Evolutionary conservation across 2,888 invertebrate genomes (phyloP), one percentile per base, ranked within the genome.

Genomic region (Drosophila merina): DNA sequence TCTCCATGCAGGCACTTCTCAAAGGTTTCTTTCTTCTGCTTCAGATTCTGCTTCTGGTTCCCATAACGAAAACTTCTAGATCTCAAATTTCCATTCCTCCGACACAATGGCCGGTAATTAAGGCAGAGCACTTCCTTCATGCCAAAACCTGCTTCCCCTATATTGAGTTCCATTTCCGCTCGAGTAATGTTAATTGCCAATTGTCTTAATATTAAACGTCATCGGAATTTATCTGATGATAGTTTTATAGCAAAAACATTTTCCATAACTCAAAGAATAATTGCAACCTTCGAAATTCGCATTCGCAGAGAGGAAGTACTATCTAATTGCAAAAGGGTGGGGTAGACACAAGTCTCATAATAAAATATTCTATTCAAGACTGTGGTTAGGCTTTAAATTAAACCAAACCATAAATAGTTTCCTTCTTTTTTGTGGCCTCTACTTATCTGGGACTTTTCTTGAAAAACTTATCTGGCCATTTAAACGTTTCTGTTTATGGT

Each of bases 101-200:
- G 38, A 38, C 45, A 67, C 55, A 70, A 70, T 62, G 72, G 50
- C 54, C 33, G 72, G 63, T 12, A 72, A 70, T 70, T 70, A 70
- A 70, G 54, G 50, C 49, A 45, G 36, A 36, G n/a, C 38, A 72
- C 72, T 70, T 71, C 72, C 72, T 72, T 62, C 45, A 33, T 47
- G 49, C 38, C 72, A 25, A 71, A 69, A 60, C 72, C 54, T 40
- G 69, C 14, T 71, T 69, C 62, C 62, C 45, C 45, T 40, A 55
- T 57, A 55, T 55, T 50, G 45, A 30, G 54, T 40, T 72, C 38
- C 64, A 75, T 79, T 85, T 83, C 83, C 83, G 86, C 68, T 48
- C 58, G 59, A 58, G 68, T 74, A 85, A 85, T 75, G 87, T 83
- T 83, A 81, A 83, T 83, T 74, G 77, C 71, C 83, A 85, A 87